Base-by-base conservation (phyloP, 2,888 invertebrate species). In the Melangyna quadrimaculata region DNA sequence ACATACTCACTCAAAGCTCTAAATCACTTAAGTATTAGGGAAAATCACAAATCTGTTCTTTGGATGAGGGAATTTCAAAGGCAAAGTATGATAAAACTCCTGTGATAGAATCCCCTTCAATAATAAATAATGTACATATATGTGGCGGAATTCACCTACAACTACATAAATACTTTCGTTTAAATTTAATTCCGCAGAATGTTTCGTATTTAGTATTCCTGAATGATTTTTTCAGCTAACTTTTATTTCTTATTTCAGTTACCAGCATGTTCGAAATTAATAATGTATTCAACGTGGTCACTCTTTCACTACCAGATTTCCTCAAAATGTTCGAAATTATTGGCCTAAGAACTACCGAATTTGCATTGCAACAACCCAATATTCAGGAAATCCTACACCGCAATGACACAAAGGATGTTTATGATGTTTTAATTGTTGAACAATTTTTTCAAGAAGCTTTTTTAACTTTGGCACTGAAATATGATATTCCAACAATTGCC, bases 371-470 rank as follows among this genome's bases (percentile, higher is more conserved):
- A 10, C 90, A 91, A 80, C 88, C 90, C 70, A 89, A 89, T 72
- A 89, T 92, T 3, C 89, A 90, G 81, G 74, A 89, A 1, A 88
- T 93, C 4, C 90, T 93, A n/a, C 87, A 90, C 53, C 89, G 90
- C 4, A 79, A 86, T 4, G 37, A 88, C 2, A 90, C 89, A 0
- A 79, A 88, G 4, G 88, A 88, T n/a, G 89, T 90, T 6, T 94
- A 93, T 77, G 93, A 93, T 89, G 87, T 93, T 1, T 88, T 93
- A 9, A 87, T 93, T 1, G 90, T 91, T 17, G 92, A 93, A 65
- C 91, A 92, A 45, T 93, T 93, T 88, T 91, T 92, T 80, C 92
- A 92, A 83, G 93, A 93, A 81, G 92, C 93, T 0, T 91, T 92
- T 51, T 87, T 93, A 6, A 91, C 92, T 0, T 84, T 93, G 19